phyloP scores from a whole-genome alignment of 1,140 invertebrate species.

The Leptinotarsa lineolata region DNA sequence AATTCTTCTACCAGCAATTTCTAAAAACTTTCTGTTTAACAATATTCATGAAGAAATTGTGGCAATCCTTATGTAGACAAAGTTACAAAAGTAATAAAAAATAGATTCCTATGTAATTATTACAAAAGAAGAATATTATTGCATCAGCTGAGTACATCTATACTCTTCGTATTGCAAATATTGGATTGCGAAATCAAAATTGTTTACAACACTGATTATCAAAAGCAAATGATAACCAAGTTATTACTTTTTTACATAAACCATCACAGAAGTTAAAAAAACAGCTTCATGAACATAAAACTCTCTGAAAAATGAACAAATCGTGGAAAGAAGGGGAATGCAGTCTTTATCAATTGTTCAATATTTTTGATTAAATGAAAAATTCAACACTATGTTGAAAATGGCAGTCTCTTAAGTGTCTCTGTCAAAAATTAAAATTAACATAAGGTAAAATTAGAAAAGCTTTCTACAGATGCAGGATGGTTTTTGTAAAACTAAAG shows the following conservation, averaged over 20 bases:
- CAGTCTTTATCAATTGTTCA: conserved; percentile 2
- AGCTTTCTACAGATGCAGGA: neutral
- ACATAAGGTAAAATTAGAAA: too few relatives aligned
- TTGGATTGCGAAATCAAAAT: neutral
- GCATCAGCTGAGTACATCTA: neutral
- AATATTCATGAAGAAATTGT: neutral
- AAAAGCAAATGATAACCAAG: neutral
- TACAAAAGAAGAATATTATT: conserved; percentile 1
- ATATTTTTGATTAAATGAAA: neutral
- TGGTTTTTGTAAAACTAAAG: neutral
- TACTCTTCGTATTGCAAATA: neutral
- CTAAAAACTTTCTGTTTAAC: too few relatives aligned
- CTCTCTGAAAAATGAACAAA: neutral
- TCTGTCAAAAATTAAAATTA: too few relatives aligned
- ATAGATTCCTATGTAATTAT: neutral
- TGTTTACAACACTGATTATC: conserved; percentile 8
- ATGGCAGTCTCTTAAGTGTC: too few relatives aligned
- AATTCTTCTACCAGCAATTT: too few relatives aligned
- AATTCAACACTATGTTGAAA: too few relatives aligned
- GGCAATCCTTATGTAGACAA: neutral
- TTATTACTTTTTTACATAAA: neutral
- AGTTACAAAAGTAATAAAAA: conserved; percentile 9
- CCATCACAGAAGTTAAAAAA: neutral
- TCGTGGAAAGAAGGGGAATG: neutral
- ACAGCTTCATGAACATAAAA: neutral